Percentiles rank a stretch among this genome's conserved stretches.
Evolutionary conservation across 2,113 vertebrate species (phyloP).

Genomic region (Mormoops blainvillei): DNA sequence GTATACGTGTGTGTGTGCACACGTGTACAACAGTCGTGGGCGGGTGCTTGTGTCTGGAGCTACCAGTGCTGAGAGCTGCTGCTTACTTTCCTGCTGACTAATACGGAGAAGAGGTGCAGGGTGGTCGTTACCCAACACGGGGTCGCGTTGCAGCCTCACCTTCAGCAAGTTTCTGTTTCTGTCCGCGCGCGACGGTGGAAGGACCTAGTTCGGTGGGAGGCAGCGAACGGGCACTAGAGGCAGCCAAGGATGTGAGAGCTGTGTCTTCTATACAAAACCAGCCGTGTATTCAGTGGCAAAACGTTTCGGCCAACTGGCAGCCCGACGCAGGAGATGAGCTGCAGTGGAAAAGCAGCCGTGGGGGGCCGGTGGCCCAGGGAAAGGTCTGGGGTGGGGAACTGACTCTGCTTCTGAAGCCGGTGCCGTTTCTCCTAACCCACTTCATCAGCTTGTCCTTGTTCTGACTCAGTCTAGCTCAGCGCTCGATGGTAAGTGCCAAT

Average conservation of each 20-base stretch:
- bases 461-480: too few relatives aligned
- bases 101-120: slow-evolving; percentile 20
- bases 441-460: not conserved
- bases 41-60: not conserved
- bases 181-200: not conserved
- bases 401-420: not conserved
- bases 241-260: not conserved
- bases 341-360: not conserved
- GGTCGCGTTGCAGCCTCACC: not conserved
- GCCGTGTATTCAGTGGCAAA: not conserved
- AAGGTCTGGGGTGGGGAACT: not conserved
- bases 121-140: not conserved
- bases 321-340: not conserved
- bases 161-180: slow-evolving; percentile 42
- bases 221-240: not conserved
- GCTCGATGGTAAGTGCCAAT: too few relatives aligned
- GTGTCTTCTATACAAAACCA: not conserved
- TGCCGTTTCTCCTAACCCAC: not conserved
- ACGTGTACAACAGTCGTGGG: too few relatives aligned
- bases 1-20: not conserved
- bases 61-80: not conserved
- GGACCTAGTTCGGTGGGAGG: not conserved
- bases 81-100: not conserved
- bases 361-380: rapidly evolving
- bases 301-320: not conserved